A percentile compares a stretch with the other conserved stretches of the same genome.
These are phyloP conservation scores for Lichenostomus cassidix DNA, from an alignment of 2,113 vertebrate genomes.

Conservation along the genomic window DNA sequence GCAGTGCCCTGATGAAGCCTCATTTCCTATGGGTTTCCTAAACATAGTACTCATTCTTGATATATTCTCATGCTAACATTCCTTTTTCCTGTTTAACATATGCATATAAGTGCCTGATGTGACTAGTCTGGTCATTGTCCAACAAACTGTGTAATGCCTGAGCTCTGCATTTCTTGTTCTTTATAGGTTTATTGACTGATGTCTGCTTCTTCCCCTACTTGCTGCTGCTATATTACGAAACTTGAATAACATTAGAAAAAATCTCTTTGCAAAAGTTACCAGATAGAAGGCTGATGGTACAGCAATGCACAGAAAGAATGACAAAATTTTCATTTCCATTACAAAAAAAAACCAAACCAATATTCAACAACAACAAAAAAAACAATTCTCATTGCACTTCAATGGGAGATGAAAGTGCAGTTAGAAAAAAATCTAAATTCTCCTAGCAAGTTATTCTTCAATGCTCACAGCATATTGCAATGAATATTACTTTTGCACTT, in stretches of 20 bases:
- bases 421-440: background rate
- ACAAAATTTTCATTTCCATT: background rate
- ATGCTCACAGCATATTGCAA: background rate
- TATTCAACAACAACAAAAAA: background rate
- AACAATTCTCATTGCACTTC: background rate
- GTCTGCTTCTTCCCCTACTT: background rate
- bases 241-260: background rate
- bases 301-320: background rate
- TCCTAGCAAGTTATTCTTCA: background rate
- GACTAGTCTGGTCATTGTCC: background rate
- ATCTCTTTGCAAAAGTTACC: background rate
- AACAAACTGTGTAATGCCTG: accelerated
- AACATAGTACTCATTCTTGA: background rate
- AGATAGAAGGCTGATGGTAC: background rate
- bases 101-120: background rate
- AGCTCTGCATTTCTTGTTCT: background rate
- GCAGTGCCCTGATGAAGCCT: background rate
- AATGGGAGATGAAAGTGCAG: background rate
- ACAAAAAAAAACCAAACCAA: background rate
- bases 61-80: background rate
- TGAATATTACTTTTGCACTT: background rate
- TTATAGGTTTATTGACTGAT: background rate
- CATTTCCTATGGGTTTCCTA: background rate
- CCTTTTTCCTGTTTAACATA: background rate
- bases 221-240: background rate